Evolutionary conservation across 2,113 vertebrate species (phyloP).

Genomic region (Helogale parvula): DNA sequence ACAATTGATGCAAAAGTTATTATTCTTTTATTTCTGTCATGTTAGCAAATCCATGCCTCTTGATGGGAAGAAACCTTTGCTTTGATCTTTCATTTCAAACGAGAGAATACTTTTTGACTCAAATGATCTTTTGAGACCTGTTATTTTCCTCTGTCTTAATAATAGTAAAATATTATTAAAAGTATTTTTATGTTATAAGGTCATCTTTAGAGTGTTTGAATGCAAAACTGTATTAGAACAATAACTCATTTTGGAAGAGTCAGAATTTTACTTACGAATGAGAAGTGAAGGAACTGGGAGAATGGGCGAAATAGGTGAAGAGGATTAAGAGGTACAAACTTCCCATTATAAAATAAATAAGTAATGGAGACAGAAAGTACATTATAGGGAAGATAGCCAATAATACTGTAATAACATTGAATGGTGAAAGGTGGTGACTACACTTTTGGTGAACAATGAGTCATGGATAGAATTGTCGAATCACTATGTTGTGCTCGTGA

Average conservation of each 20-base stretch:
- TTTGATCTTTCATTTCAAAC: background rate
- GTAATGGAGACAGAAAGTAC: background rate
- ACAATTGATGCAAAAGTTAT: background rate
- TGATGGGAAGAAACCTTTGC: background rate
- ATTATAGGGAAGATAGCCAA: background rate
- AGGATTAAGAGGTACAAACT: background rate
- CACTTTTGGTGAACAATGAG: background rate
- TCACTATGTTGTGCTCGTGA: background rate
- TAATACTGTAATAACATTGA: background rate
- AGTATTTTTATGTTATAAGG: background rate
- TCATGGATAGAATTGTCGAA: background rate
- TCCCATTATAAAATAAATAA: background rate
- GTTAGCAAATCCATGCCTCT: background rate
- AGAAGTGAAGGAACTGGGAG: background rate
- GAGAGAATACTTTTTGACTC: background rate
- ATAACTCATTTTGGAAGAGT: background rate
- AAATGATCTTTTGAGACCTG: background rate
- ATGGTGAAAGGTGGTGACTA: background rate
- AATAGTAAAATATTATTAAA: conserved; percentile 15
- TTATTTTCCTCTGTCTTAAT: background rate
- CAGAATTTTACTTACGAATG: background rate
- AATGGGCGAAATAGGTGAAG: background rate
- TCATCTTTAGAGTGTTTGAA: background rate
- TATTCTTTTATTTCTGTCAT: background rate
- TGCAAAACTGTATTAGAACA: background rate